phyloP scores from a whole-genome alignment of 37 sponge, comb jelly and placozoan genomes.

The Ianthella basta region DNA sequence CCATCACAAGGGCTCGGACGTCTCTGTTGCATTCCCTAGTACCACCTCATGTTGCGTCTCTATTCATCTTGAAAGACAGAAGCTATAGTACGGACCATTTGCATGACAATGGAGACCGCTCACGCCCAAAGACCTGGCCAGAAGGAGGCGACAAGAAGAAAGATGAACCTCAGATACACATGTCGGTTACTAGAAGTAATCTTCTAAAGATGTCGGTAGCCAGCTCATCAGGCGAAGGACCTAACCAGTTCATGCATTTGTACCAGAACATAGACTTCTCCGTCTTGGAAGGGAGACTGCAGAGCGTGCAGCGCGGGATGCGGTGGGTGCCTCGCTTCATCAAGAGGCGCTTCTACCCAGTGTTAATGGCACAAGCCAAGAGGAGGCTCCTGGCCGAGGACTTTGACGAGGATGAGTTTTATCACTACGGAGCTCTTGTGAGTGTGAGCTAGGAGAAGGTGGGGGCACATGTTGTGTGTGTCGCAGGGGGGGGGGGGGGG shows the following conservation, averaged over 20 bases:
- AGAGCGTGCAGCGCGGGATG: background rate
- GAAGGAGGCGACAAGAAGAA: no score
- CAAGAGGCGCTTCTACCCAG: background rate
- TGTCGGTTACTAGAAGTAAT: background rate
- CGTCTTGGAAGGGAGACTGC: background rate
- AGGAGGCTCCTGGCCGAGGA: constrained; percentile 5
- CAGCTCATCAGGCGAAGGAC: background rate
- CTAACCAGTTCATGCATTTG: background rate
- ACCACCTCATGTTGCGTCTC: no score
- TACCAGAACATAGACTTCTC: constrained; percentile 14
- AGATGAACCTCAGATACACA: background rate
- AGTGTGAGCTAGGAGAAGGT: no score
- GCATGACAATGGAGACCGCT: no score
- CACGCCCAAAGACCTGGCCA: no score
- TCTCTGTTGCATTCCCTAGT: no score
- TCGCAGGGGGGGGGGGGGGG: no score
- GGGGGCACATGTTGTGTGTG: no score
- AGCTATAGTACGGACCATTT: no score
- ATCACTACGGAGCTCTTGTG: background rate
- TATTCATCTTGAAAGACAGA: no score
- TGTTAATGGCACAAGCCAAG: background rate
- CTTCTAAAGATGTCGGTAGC: background rate
- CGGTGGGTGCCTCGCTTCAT: constrained; percentile 11
- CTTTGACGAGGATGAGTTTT: constrained; percentile 26
- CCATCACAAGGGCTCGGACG: no score